phyloP scores from a whole-genome alignment of 2,113 vertebrate species.

The Parus major region DNA sequence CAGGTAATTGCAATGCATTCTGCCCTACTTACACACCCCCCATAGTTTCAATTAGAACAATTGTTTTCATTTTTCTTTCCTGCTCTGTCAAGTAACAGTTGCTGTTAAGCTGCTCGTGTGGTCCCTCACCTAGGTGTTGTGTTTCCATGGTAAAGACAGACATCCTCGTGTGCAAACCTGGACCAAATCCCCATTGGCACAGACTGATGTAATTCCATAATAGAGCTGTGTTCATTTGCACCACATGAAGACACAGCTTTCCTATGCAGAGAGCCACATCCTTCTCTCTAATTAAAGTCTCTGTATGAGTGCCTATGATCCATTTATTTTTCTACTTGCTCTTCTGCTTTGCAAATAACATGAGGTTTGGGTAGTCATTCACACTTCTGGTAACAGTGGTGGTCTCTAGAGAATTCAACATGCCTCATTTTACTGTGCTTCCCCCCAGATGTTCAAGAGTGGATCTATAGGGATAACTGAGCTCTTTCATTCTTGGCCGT shows the following conservation, averaged over 20 bases:
- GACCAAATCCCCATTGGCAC: not conserved
- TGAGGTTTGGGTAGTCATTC: not conserved
- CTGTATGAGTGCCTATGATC: not conserved
- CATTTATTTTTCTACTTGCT: not conserved
- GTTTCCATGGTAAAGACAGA: slow-evolving; percentile 46
- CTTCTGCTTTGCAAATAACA: not conserved
- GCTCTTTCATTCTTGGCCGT: not conserved
- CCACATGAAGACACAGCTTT: not conserved
- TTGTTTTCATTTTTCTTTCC: slow-evolving; percentile 57
- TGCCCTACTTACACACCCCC: slow-evolving; percentile 48
- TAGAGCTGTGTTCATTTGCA: not conserved
- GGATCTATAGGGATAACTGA: not conserved
- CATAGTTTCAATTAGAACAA: slow-evolving; percentile 57
- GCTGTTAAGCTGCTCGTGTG: not conserved
- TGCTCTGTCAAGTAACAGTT: slow-evolving; percentile 38
- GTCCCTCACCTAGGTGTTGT: slow-evolving; percentile 13
- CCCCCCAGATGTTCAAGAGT: not conserved
- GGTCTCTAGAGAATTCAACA: not conserved
- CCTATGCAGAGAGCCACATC: not conserved
- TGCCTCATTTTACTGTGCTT: not conserved
- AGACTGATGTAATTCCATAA: not conserved
- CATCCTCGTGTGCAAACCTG: not conserved
- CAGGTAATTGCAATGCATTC: slow-evolving; percentile 61
- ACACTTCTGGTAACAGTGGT: not conserved
- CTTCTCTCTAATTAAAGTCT: slow-evolving; percentile 8